Base-by-base conservation (phyloP, 1,140 invertebrate genomes). In the Daktulosphaira vitifoliae region DNA sequence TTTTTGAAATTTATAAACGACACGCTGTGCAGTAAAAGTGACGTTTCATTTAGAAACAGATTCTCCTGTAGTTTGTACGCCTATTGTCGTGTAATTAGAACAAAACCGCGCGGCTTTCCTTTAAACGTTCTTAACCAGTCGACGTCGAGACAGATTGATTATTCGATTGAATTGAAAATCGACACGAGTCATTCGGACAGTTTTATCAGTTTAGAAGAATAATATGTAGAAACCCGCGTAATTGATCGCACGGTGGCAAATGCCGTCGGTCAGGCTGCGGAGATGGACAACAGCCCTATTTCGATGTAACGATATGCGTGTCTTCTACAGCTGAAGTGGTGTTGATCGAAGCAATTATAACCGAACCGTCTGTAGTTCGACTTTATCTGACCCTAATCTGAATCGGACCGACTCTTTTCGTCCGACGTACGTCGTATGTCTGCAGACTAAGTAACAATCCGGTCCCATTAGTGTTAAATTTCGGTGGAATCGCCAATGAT, bases 281-380 rank as follows among this genome's bases (percentile, higher is more conserved):
- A 33, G 11, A 33, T 44, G 15, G 39, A 3, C 39, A 44, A 11
- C 39, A 33, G 29, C 39, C 33, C 5, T 7, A n/a, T 44, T 4
- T 44, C n/a, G 39, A n/a, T 44, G 15, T 44, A 11, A 44, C 4
- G 15, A 44, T 16, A 16, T 37, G 6, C 33, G 6, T 37, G 33
- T 37, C 33, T 37, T 13, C 33, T 37, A 37, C 33, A 37, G 13
- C 13, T 5, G 33, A 37, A 38, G 56, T 44, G 42, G 56, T 48
- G 56, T 62, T 62, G 56, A 62, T 62, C 56, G 56, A 25, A 62
- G 56, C 56, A 62, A 62, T 62, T 62, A 62, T 48, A 48, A 59
- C 39, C 29, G 42, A 62, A 62, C 56, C 56, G 29, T 39, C 42
- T 62, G 46, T 39, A 48, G 42, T 62, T 48, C 29, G 56, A 62